These are phyloP conservation scores for Syrista parreyssii DNA, from an alignment of 2,888 invertebrate genomes.

Conservation along the genomic window DNA sequence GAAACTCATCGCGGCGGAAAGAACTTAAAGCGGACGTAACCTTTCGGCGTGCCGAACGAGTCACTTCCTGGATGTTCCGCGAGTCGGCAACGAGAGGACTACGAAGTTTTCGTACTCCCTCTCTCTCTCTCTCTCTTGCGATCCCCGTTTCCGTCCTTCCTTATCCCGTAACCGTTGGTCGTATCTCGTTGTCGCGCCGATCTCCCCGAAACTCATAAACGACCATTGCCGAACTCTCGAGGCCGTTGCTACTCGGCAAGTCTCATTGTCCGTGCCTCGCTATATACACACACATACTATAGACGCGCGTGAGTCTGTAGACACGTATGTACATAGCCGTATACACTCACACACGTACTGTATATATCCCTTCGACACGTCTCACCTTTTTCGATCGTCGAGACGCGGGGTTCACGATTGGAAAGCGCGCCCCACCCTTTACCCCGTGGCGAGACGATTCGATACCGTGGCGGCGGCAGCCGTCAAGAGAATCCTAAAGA, in stretches of 20 bases:
- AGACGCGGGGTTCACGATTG: constrained; percentile 39
- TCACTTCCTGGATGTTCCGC: neutral
- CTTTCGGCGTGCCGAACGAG: neutral
- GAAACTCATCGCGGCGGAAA: neutral
- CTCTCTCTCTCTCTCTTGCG: constrained; percentile 26
- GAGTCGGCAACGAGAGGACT: neutral
- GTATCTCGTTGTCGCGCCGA: constrained; percentile 23
- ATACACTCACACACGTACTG: neutral
- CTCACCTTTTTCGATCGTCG: constrained; percentile 56
- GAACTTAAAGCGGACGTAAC: neutral
- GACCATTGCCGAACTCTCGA: neutral
- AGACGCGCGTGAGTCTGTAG: neutral
- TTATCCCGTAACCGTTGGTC: constrained; percentile 17
- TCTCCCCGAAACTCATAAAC: constrained; percentile 27
- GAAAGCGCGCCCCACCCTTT: constrained; percentile 42
- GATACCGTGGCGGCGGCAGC: constrained; percentile 38
- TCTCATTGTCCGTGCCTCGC: constrained; percentile 49
- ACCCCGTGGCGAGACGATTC: constrained; percentile 35
- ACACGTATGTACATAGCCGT: neutral
- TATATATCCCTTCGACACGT: constrained; percentile 50
- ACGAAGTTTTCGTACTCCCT: constrained; percentile 6
- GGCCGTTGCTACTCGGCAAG: constrained; percentile 21
- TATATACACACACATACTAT: neutral
- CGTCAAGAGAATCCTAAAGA: neutral
- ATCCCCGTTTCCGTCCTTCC: constrained; percentile 32